These are phyloP conservation scores for Helicorthomorpha holstii DNA, from an alignment of 1,140 invertebrate species.

Conservation along the genomic window DNA sequence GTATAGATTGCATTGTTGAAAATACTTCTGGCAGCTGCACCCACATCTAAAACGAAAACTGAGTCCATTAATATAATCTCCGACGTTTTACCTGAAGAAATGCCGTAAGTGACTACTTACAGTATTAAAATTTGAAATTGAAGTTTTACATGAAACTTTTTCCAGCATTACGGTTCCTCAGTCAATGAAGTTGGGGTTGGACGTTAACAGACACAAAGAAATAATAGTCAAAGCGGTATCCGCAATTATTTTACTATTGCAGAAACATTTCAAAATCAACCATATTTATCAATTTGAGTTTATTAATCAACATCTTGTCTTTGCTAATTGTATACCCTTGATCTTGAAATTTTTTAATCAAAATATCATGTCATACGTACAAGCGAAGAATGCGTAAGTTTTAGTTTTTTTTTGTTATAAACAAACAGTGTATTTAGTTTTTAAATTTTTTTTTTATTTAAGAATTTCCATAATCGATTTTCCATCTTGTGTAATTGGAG, in stretches of 20 bases:
- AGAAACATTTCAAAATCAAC: constrained; percentile 99
- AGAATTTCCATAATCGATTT: constrained; percentile 88
- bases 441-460: constrained; percentile 16
- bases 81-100: constrained; percentile 90
- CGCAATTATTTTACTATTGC: constrained; percentile 72
- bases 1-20: constrained; percentile 75
- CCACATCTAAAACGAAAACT: constrained; percentile 93
- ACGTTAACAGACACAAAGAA: constrained; percentile 97
- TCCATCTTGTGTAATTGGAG: constrained; percentile 87
- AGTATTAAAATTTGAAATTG: not conserved
- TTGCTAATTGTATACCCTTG: constrained; percentile 97
- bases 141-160: too few relatives aligned
- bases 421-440: constrained; percentile 3
- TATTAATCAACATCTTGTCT: constrained; percentile 95
- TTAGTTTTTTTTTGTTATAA: not conserved
- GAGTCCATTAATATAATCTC: constrained; percentile 97
- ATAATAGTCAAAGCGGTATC: constrained; percentile 97
- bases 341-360: constrained; percentile 99
- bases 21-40: constrained; percentile 89
- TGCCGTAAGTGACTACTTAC: constrained; percentile 43
- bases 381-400: constrained; percentile 74
- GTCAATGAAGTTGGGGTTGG: constrained; percentile 89
- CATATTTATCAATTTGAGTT: constrained; percentile 99
- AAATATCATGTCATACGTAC: constrained; percentile 88
- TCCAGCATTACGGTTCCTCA: constrained; percentile 89